These are phyloP conservation scores for Rhynchomys soricoides DNA, from an alignment of 2,113 vertebrate genomes.

Conservation along the genomic window DNA sequence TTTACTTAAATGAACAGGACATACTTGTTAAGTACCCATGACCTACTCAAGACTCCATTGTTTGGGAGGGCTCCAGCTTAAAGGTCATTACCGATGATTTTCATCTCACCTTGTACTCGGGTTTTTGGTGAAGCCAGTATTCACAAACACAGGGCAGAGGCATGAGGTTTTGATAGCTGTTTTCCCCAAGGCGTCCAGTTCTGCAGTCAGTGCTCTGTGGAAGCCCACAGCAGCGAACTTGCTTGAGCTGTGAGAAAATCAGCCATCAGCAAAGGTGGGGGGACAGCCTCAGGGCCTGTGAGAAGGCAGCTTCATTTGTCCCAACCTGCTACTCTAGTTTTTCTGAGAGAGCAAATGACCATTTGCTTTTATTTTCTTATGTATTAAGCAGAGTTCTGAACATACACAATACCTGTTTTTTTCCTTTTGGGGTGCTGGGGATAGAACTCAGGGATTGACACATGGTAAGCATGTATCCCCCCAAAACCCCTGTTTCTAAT, in stretches of 20 bases:
- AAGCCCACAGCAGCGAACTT: conserved; percentile 88
- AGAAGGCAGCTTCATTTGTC: not conserved
- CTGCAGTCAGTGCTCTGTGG: conserved; percentile 84
- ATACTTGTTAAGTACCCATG: not conserved
- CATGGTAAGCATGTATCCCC: not conserved
- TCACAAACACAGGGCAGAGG: conserved; percentile 84
- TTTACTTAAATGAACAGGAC: not conserved
- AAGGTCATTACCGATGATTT: not conserved
- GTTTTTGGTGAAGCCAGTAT: conserved; percentile 87
- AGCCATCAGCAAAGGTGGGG: not conserved
- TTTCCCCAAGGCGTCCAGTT: conserved; percentile 83
- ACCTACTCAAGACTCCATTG: not conserved
- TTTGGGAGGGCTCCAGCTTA: not conserved
- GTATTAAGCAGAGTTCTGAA: not conserved
- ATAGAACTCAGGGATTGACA: not conserved
- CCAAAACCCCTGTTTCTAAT: too few species aligned
- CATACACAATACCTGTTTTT: too few species aligned
- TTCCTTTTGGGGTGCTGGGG: not conserved
- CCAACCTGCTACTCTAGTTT: not conserved
- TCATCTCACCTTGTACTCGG: conserved; percentile 81
- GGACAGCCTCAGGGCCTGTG: not conserved
- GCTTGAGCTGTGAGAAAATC: conserved; percentile 80
- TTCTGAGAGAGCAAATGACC: not conserved
- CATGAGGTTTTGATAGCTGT: conserved; percentile 85
- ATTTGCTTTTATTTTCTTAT: not conserved